These are phyloP conservation scores for Condylostylus longicornis DNA, from an alignment of 1,140 invertebrate species.

Conservation along the genomic window DNA sequence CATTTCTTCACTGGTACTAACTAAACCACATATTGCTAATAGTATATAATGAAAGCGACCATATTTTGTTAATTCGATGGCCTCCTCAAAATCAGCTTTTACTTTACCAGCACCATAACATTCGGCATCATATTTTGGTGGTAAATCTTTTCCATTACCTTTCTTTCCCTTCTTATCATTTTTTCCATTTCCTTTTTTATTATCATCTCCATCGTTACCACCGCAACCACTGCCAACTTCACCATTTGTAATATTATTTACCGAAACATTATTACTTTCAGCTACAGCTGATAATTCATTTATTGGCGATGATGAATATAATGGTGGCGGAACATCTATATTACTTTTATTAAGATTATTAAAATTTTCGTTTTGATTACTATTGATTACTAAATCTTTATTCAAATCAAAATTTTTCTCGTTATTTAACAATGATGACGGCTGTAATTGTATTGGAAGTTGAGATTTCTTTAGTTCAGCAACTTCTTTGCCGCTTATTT, in stretches of 20 bases:
- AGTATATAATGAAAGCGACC: constrained; percentile 82
- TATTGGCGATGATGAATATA: constrained; percentile 25
- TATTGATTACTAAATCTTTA: constrained; percentile 26
- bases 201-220: constrained; percentile 11
- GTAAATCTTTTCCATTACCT: constrained; percentile 23
- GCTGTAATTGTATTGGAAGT: constrained; percentile 11
- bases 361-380: constrained; percentile 21
- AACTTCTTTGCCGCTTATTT: constrained; percentile 1
- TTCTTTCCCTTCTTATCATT: neutral
- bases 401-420: constrained; percentile 16
- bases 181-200: constrained; percentile 9
- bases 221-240: constrained; percentile 13
- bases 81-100: constrained; percentile 66
- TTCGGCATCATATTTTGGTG: constrained; percentile 33
- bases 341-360: constrained; percentile 4
- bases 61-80: constrained; percentile 74
- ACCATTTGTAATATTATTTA: constrained; percentile 16
- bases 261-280: constrained; percentile 21
- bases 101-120: constrained; percentile 39
- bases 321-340: constrained; percentile 14
- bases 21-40: constrained; percentile 77
- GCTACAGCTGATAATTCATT: no score
- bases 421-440: constrained; percentile 21
- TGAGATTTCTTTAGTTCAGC: constrained; percentile 1
- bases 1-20: constrained; percentile 89